Base-by-base conservation (phyloP, 2,888 invertebrate genomes). In the Acanthococcus lagerstroemiae region DNA sequence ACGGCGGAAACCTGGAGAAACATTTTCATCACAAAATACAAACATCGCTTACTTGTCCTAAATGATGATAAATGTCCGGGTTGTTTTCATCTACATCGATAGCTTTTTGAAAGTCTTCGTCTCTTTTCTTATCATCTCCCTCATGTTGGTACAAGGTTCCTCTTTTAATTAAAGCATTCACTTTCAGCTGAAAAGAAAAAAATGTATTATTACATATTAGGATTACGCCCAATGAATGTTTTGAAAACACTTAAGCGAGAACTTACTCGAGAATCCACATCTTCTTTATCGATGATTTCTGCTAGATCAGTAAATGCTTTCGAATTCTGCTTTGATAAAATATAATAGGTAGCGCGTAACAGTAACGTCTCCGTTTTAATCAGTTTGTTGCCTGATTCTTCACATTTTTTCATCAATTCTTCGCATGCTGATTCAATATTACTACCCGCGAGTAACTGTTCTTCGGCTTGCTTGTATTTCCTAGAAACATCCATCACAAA, bases 1-100 rank as follows among this genome's bases (percentile, higher is more conserved):
- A n/a, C n/a, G n/a, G n/a, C n/a, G n/a, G n/a, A n/a, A n/a, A n/a
- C n/a, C n/a, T n/a, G n/a, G n/a, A n/a, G n/a, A n/a, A n/a, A n/a
- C n/a, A n/a, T n/a, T n/a, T n/a, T n/a, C n/a, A n/a, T n/a, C n/a
- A n/a, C n/a, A n/a, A n/a, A n/a, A n/a, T n/a, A n/a, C n/a, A n/a
- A n/a, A n/a, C n/a, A n/a, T n/a, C n/a, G n/a, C n/a, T 69, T 71
- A 83, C 83, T 78, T 83, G 83, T 58, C 94, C 95, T 69, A 94
- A 80, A 74, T 96, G 95, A 75, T 95, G 92, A 76, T 88, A 95
- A 61, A 96, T 84, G 75, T 96, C 96, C 22, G 88, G 83, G 75
- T 89, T 90, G 30, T 86, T 80, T 0, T 90, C 83, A 72, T 90
- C 88, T 55, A 92, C 75, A 72, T 83, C 79, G 48, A 86, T 84